Evolutionary conservation across 2,113 vertebrate species (phyloP).

Genomic region (Talpa occidentalis): DNA sequence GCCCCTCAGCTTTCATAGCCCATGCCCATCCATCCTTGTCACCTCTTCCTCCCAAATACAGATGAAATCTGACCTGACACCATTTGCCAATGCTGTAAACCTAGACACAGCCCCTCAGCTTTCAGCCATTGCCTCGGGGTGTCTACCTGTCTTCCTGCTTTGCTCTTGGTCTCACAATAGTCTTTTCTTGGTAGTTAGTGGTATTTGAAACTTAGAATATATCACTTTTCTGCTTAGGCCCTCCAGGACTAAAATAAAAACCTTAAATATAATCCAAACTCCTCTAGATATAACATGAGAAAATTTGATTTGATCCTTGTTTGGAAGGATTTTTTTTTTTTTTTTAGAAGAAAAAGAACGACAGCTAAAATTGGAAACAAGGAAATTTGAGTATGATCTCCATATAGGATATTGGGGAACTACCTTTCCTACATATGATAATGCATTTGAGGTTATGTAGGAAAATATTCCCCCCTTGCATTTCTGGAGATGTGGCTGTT

Average conservation of each 20-base stretch:
- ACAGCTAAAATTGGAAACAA: neutral
- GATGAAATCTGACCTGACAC: neutral
- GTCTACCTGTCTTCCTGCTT: neutral
- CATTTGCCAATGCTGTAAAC: neutral
- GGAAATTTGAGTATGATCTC: neutral
- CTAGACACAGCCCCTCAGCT: neutral
- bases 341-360: neutral
- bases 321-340: neutral
- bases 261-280: neutral
- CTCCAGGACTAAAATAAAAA: slow-evolving; percentile 5
- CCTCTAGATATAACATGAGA: neutral
- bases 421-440: neutral
- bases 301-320: neutral
- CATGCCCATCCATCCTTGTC: neutral
- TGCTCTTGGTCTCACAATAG: neutral
- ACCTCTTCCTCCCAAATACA: neutral
- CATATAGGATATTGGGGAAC: neutral
- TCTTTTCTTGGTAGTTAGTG: neutral
- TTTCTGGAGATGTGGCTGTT: neutral
- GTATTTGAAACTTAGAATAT: neutral
- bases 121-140: neutral
- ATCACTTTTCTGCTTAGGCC: neutral
- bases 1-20: neutral
- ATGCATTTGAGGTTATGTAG: neutral
- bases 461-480: neutral